Evolutionary conservation across 2,888 invertebrate genomes (phyloP), one percentile per base, ranked within the genome.

Genomic region (Aspidiotus rigidus): DNA sequence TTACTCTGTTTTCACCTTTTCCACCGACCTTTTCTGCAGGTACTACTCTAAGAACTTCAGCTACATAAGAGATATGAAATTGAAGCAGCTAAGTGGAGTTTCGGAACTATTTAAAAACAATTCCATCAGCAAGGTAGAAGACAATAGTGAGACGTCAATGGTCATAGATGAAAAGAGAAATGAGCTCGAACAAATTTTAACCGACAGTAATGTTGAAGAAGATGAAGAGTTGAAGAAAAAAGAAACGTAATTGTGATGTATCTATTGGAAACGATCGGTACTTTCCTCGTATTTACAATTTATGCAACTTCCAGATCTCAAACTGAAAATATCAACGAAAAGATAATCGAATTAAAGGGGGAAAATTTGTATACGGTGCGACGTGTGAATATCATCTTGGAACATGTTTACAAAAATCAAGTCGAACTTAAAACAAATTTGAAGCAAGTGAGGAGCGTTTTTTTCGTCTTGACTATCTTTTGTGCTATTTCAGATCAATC

Each of bases 361-460:
- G 74, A 79, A 8, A 80, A 82, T 1, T 79, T 81, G 54, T 77
- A 82, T 72, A 75, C 81, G 44, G 71, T 83, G 10, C 78, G 79
- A 57, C 79, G 89, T 66, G 83, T 84, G n/a, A 83, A 84, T 74
- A 78, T 84, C 69, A 83, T 89, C 70, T 79, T 88, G 15, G 81
- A 84, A 70, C 78, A 81, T 9, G 79, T 89, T 0, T 81, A 84
- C 70, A 79, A 83, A 67, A 79, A 83, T 56, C 82, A 83, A 75
- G 79, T 88, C 5, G 80, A 88, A 77, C 79, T 41, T 80, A 81
- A 66, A 79, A 80, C 69, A 85, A 86, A 76, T 78, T 79, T 69
- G 78, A 79, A 69, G 82, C 83, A 76, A 83, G 83, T 0, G 79
- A 80, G 62, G 76, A 79, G 7, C 82, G 81, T 40, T 13, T 62